Base-by-base conservation (phyloP, 37 sponge, comb jelly and placozoan genomes). In the Aplysina aerophoba region DNA sequence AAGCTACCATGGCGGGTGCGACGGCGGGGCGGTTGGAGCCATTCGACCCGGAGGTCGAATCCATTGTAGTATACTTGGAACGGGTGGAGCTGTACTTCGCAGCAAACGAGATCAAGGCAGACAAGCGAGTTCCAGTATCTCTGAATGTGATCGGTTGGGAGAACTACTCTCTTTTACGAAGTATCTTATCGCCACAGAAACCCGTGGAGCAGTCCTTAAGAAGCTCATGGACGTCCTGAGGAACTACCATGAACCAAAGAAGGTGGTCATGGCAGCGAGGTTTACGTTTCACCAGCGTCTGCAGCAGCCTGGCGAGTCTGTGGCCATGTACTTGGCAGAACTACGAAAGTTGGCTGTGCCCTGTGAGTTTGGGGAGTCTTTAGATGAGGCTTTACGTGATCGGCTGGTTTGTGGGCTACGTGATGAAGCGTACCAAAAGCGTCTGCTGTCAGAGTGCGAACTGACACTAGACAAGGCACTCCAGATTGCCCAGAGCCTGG, bases 281-380 rank as follows among this genome's bases (percentile, higher is more conserved):
- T 75, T 75, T 25, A 53, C 39, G 12, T 75, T 75, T 41, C 37
- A 75, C 11, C 44, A 25, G 21, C 20, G 78, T 1, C 4, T 2
- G 2, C 78, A 75, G 54, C 25, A 4, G 1, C 78, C 78, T 44
- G 35, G 13, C 1, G 78, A 75, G 37, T 40, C 78, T 0, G 25
- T 75, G 41, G 44, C 54, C 78, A 54, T 41, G 20, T 75, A 41
- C 39, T 20, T 75, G 16, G 78, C 78, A 0, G 53, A 75, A 36
- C 54, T 75, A 8, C 37, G 39, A 1, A 0, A 54, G 15, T 22
- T 75, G 37, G 13, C 78, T 1, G 37, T 44, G 4, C 13, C 5
- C 54, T 75, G 78, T 40, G 78, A 31, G 14, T 75, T 75, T 22
- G 54, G 37, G 20, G 78, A 1, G 11, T 25, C 39, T 3, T 11